phyloP scores from a whole-genome alignment of 2,888 invertebrate genomes.

The Zhengitettix transpicula region DNA sequence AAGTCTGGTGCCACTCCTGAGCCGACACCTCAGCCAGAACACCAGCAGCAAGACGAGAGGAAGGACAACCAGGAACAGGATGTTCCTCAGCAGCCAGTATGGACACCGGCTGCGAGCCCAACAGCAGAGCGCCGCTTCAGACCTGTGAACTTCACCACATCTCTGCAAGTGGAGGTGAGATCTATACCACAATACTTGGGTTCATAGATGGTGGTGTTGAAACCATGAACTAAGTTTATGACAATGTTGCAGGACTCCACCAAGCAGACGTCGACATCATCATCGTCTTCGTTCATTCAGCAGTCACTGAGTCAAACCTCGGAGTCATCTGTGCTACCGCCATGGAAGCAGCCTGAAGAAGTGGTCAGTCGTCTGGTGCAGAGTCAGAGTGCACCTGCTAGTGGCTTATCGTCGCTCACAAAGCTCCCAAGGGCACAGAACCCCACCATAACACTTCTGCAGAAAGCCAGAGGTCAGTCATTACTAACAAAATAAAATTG shows the following conservation, averaged over 20 bases:
- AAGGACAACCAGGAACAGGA: background rate
- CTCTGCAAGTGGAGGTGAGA: background rate
- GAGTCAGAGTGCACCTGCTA: conserved; percentile 35
- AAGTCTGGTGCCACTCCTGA: background rate
- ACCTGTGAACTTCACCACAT: conserved; percentile 44
- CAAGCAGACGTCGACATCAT: background rate
- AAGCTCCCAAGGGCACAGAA: conserved; percentile 62
- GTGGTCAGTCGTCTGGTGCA: conserved; percentile 16
- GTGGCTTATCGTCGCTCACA: conserved; percentile 25
- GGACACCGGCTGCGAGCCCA: conserved; percentile 66
- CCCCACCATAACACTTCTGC: conserved; percentile 71
- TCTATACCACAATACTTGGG: too few relatives aligned
- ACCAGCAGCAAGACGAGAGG: background rate
- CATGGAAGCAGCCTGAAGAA: conserved; percentile 12
- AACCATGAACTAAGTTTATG: too few relatives aligned
- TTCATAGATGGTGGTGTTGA: too few relatives aligned
- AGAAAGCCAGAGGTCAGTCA: conserved; percentile 67
- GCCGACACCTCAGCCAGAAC: background rate
- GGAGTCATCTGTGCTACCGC: conserved; percentile 5
- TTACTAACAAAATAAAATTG: background rate
- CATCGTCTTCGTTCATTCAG: background rate
- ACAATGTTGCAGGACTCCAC: background rate
- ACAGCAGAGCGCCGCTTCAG: conserved; percentile 55
- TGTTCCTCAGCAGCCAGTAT: conserved; percentile 50
- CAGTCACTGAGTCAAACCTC: background rate